Evolutionary conservation across 64 coral and sea anemone genomes (phyloP).

Genomic region (Montipora foliosa): DNA sequence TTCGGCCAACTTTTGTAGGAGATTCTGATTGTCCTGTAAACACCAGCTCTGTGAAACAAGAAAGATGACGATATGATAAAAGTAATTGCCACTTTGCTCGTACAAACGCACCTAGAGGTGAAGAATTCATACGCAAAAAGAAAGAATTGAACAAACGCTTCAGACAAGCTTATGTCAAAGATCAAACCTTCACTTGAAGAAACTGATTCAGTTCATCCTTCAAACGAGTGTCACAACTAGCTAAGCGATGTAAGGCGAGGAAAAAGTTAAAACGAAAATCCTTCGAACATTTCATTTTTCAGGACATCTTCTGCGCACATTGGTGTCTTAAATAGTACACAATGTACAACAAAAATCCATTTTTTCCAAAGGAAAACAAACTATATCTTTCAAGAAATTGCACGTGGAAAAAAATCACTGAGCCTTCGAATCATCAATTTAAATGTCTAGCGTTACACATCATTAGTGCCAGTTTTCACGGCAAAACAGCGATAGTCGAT

Average conservation of each 20-base stretch:
- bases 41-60: constrained; percentile 71
- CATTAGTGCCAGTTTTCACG: constrained; percentile 38
- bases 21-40: constrained; percentile 59
- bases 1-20: constrained; percentile 71
- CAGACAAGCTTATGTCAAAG: neutral
- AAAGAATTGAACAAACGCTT: neutral
- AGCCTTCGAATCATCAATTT: neutral
- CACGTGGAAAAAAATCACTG: neutral
- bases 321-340: neutral
- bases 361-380: constrained; percentile 23
- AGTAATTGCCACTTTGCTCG: neutral
- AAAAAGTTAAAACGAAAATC: constrained; percentile 51
- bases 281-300: constrained; percentile 21
- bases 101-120: neutral
- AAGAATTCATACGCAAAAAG: neutral
- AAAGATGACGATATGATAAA: neutral
- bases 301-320: neutral
- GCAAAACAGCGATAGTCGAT: neutral
- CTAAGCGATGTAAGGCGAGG: constrained; percentile 16
- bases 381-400: neutral
- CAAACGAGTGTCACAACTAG: constrained; percentile 16
- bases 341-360: neutral
- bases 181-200: constrained; percentile 44
- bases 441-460: neutral
- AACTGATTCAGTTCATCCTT: constrained; percentile 50